Base-by-base conservation (phyloP, 2,113 vertebrate genomes). In the Vulpes lagopus region DNA sequence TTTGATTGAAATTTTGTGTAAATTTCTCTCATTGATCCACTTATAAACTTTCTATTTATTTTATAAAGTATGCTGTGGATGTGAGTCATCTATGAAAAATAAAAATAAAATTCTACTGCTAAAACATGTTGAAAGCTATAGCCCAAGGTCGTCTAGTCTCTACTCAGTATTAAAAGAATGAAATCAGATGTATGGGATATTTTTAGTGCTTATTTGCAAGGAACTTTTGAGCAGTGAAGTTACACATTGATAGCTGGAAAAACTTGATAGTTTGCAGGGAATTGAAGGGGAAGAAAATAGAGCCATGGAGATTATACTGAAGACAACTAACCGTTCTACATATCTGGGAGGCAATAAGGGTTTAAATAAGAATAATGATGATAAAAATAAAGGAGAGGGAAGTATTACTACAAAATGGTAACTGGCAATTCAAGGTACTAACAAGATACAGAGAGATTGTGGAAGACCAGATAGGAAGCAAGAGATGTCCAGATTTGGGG, bases 101-200 rank as follows among this genome's bases (percentile, higher is more conserved):
- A 11, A 96, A 93, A 93, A 80, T 76, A 57, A 96, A 98, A 83
- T 87, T 90, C 49, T 30, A 15, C 32, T 87, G 59, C 43, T 87
- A 67, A 79, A 83, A 97, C 22, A 35, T 43, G 11, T n/a, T 96
- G 55, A 94, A 92, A 82, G 32, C 6, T 9, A 10, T 12, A 79
- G 55, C 79, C 30, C 35, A 92, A 73, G 5, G 12, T 62, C 15
- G n/a, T 62, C 8, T 62, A n/a, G 15, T 69, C 17, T 93, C 27
- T 88, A n/a, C 49, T 65, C 7, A 53, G 6, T 64, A 49, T 74
- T 92, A 79, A 92, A 82, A 71, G 60, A 78, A 93, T 25, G 5
- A 76, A 80, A 55, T 65, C 35, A 55, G 30, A 19, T 49, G 1
- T 83, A 27, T 90, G 32, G 35, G n/a, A 64, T 60, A 73, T 67